Evolutionary conservation across 1,140 invertebrate genomes (phyloP).

Genomic region (Onthophagus taurus): DNA sequence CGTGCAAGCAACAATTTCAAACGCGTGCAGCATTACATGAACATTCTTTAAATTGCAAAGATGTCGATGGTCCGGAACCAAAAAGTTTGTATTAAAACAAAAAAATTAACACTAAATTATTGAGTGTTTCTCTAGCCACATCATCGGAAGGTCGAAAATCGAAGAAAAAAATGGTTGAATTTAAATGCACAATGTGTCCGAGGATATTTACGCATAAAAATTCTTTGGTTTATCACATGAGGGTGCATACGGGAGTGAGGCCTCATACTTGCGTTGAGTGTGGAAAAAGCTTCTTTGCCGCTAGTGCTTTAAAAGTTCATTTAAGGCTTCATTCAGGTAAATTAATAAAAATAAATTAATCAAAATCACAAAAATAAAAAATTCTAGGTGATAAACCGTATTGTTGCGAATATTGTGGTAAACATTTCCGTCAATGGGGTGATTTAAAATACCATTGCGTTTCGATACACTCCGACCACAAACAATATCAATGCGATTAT

Average conservation of each 20-base stretch:
- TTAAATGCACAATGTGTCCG: conserved; percentile 56
- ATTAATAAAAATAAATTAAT: not conserved
- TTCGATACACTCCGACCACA: conserved; percentile 69
- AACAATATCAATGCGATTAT: conserved; percentile 82
- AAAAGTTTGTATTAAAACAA: not conserved
- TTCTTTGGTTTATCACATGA: conserved; percentile 73
- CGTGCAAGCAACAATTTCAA: conserved; percentile 34
- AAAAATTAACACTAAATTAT: not conserved
- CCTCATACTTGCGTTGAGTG: conserved; percentile 74
- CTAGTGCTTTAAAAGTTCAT: conserved; percentile 62
- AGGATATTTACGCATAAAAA: conserved; percentile 72
- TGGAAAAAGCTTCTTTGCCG: conserved; percentile 71
- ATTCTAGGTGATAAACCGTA: conserved; percentile 71
- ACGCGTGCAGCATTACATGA: conserved; percentile 29
- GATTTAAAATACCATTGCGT: conserved; percentile 84
- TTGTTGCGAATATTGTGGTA: conserved; percentile 67
- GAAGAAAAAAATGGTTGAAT: conserved; percentile 23
- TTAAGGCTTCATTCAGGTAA: conserved; percentile 22
- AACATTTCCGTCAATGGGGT: conserved; percentile 75
- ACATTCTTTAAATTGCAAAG: conserved; percentile 31
- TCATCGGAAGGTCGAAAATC: conserved; percentile 13
- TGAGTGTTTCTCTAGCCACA: not conserved
- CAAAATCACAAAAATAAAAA: not conserved
- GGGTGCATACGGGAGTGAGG: conserved; percentile 65
- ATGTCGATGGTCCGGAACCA: conserved; percentile 1